These are phyloP conservation scores for Calephelis virginiensis DNA, from an alignment of 1,140 invertebrate species.

Conservation along the genomic window DNA sequence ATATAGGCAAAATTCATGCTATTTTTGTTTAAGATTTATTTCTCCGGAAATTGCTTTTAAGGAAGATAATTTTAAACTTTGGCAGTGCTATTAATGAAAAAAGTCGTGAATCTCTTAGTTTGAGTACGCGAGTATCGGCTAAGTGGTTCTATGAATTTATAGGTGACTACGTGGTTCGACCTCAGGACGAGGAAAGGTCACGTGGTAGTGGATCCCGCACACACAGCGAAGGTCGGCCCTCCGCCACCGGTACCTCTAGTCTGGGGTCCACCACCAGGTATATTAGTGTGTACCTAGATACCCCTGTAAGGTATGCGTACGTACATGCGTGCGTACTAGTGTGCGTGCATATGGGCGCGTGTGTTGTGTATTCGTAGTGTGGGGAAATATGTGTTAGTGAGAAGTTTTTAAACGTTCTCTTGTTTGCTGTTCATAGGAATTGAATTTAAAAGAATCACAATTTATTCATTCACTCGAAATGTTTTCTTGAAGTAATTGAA, in stretches of 20 bases:
- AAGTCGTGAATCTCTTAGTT: neutral
- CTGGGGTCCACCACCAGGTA: slow-evolving; percentile 50
- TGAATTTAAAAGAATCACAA: too few species aligned
- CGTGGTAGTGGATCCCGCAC: slow-evolving; percentile 45
- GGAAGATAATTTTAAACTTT: too few species aligned
- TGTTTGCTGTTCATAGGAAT: too few species aligned
- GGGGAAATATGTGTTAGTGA: too few species aligned
- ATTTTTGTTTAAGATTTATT: too few species aligned
- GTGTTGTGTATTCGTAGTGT: too few species aligned
- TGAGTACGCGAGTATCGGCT: neutral
- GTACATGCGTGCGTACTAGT: too few species aligned
- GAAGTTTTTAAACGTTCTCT: neutral
- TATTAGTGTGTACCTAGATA: slow-evolving; percentile 67
- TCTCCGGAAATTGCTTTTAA: too few species aligned
- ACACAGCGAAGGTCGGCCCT: slow-evolving; percentile 76
- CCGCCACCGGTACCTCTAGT: slow-evolving; percentile 80
- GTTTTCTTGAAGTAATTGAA: too few species aligned
- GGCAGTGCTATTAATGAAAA: neutral
- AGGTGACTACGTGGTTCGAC: slow-evolving; percentile 89
- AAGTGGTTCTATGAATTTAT: slow-evolving; percentile 27
- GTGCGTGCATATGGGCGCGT: too few species aligned
- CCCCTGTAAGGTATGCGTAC: neutral
- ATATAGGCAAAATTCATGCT: too few species aligned
- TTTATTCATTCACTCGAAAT: too few species aligned
- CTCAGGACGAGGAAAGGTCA: slow-evolving; percentile 85